Evolutionary conservation across 30 jellyfish, hydroid and myxozoan species (phyloP).

Genomic region (Mastigias papua): DNA sequence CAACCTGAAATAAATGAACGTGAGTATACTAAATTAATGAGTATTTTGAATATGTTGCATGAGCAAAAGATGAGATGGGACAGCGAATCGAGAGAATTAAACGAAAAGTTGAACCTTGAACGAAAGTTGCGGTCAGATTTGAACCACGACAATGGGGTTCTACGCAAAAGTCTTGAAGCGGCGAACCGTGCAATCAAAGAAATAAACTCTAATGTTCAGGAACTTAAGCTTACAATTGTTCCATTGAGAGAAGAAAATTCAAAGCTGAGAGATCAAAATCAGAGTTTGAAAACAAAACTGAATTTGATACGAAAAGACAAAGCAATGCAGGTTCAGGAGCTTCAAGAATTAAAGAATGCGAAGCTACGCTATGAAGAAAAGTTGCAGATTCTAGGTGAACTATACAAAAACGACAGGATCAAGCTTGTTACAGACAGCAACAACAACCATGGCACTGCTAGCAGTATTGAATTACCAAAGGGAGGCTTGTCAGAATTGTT

Average conservation of each 20-base stretch:
- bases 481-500: slow-evolving; percentile 53
- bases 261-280: slow-evolving; percentile 75
- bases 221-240: slow-evolving; percentile 89
- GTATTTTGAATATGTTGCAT: slow-evolving; percentile 85
- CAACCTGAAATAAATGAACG: slow-evolving; percentile 80
- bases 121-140: slow-evolving; percentile 71
- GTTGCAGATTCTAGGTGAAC: slow-evolving; percentile 43
- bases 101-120: slow-evolving; percentile 65
- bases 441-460: slow-evolving; percentile 29
- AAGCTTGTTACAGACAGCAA: slow-evolving; percentile 39
- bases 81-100: slow-evolving; percentile 68
- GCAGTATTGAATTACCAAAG: slow-evolving; percentile 8
- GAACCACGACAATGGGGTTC: slow-evolving; percentile 79
- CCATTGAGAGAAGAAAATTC: slow-evolving; percentile 95
- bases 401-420: slow-evolving; percentile 45
- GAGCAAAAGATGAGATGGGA: slow-evolving; percentile 90
- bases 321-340: slow-evolving; percentile 56
- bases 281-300: slow-evolving; percentile 68
- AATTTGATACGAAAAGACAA: slow-evolving; percentile 73
- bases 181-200: slow-evolving; percentile 98
- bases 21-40: slow-evolving; percentile 82
- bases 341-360: slow-evolving; percentile 68
- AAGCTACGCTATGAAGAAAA: slow-evolving; percentile 66
- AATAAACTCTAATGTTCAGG: slow-evolving; percentile 94
- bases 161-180: slow-evolving; percentile 94